phyloP scores from a whole-genome alignment of 2,113 vertebrate genomes.

The Platysternon megacephalum region DNA sequence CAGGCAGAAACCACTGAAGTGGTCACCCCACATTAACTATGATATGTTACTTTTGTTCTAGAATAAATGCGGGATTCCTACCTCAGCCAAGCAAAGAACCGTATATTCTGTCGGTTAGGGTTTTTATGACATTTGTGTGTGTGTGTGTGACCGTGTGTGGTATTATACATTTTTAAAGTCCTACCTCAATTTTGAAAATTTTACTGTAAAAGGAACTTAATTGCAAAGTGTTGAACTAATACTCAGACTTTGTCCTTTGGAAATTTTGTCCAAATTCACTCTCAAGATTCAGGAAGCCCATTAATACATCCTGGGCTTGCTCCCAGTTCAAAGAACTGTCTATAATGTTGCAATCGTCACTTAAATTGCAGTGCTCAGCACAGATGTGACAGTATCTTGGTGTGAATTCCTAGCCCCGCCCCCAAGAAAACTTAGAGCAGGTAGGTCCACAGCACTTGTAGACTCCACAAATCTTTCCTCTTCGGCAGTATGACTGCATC shows the following conservation, averaged over 20 bases:
- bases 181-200: background rate
- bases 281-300: background rate
- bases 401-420: background rate
- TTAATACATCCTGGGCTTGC: background rate
- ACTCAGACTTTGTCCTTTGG: background rate
- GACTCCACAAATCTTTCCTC: background rate
- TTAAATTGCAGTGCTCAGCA: background rate
- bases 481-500: background rate
- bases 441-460: constrained; percentile 15
- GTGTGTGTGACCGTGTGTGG: background rate
- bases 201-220: constrained; percentile 17
- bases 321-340: constrained; percentile 31
- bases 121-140: background rate
- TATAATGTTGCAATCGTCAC: background rate
- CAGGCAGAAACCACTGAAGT: constrained; percentile 13
- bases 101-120: background rate
- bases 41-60: background rate
- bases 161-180: constrained; percentile 21
- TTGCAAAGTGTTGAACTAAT: background rate
- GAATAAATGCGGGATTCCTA: constrained; percentile 6
- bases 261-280: background rate
- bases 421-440: constrained; percentile 10
- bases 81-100: background rate
- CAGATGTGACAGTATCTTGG: background rate
- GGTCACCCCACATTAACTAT: background rate